phyloP scores from a whole-genome alignment of 2,113 vertebrate species.

The Callorhinus ursinus region DNA sequence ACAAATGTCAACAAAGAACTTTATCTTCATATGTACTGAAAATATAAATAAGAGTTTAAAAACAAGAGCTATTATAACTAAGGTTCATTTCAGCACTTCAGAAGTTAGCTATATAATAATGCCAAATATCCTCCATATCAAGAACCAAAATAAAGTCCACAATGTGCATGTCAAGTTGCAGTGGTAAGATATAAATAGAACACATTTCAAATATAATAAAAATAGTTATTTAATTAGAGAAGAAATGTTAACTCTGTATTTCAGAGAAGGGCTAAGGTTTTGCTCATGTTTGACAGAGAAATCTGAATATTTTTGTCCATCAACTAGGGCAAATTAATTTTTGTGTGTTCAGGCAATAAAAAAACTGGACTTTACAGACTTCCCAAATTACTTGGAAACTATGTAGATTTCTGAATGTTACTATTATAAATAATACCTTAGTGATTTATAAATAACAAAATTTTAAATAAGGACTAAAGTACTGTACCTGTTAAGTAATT shows the following conservation, averaged over 20 bases:
- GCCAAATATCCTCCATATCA: neutral
- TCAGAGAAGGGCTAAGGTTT: neutral
- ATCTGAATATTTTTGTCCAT: neutral
- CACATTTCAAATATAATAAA: constrained; percentile 8
- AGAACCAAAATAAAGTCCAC: neutral
- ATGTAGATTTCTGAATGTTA: neutral
- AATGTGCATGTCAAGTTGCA: neutral
- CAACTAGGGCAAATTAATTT: neutral
- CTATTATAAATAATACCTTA: neutral
- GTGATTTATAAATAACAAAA: neutral
- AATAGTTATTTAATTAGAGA: neutral
- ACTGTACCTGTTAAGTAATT: neutral
- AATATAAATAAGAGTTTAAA: neutral
- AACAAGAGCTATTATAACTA: neutral
- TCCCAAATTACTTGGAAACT: neutral
- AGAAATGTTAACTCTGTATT: neutral
- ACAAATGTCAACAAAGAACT: neutral
- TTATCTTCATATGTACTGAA: constrained; percentile 2
- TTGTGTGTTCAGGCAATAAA: neutral
- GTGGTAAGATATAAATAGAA: neutral
- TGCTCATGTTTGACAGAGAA: neutral
- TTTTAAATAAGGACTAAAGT: neutral
- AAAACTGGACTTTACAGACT: neutral
- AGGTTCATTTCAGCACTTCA: neutral
- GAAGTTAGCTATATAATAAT: neutral